Conservation (phyloP, 2,888 invertebrate species). For the Cephus runcator region DNA sequence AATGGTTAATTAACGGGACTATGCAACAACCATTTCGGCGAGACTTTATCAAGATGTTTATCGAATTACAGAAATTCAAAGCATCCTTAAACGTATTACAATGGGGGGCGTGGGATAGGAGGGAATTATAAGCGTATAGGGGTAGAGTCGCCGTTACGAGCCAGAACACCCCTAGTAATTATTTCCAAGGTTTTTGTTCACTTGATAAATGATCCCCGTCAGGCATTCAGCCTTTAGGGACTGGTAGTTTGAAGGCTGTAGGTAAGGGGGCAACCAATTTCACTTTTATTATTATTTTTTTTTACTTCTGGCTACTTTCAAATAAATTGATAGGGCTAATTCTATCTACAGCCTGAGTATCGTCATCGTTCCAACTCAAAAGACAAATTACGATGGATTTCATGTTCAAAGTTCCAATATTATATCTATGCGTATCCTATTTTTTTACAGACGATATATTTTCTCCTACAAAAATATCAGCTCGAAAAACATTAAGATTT, state of each 20-base stretch:
- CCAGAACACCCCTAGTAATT: slow-evolving; percentile 15
- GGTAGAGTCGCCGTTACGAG: neutral
- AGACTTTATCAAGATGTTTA: neutral
- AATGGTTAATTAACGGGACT: neutral
- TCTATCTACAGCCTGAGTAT: neutral
- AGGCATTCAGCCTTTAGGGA: neutral
- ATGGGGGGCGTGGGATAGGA: neutral
- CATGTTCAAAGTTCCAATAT: neutral
- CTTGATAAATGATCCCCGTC: slow-evolving; percentile 19
- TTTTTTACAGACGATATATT: too few species aligned
- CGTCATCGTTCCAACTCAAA: neutral
- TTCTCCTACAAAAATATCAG: too few species aligned
- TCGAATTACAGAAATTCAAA: neutral
- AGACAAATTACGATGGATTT: neutral
- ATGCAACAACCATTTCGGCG: neutral
- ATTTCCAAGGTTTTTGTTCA: slow-evolving; percentile 22
- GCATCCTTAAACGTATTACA: neutral
- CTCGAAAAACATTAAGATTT: too few species aligned
- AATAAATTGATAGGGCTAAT: neutral
- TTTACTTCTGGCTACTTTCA: neutral
- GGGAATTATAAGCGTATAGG: neutral
- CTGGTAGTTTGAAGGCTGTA: neutral
- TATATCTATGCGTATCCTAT: too few species aligned
- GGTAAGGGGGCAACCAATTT: neutral
- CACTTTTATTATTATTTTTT: neutral